Evolutionary conservation across 2,113 vertebrate species (phyloP).

Genomic region (Empidonax alnorum): DNA sequence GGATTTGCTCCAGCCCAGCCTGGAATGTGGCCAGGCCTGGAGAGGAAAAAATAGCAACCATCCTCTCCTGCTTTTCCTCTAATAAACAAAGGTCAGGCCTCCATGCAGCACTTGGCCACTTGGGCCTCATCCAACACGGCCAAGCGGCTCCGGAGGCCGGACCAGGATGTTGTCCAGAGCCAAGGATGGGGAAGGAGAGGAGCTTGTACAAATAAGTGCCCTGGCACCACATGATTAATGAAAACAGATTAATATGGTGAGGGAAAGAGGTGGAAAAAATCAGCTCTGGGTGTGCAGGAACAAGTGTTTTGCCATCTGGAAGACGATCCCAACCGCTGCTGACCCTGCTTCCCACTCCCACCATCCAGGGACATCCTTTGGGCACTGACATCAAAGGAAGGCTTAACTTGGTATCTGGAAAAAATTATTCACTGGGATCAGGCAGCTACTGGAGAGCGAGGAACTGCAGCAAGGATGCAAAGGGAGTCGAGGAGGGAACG

Average conservation of each 20-base stretch:
- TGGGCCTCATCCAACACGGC: neutral
- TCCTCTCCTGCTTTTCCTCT: neutral
- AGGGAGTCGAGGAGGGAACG: neutral
- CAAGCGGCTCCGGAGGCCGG: neutral
- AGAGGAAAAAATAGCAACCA: slow-evolving; percentile 12
- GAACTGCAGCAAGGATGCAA: neutral
- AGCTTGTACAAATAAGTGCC: neutral
- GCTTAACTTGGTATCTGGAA: neutral
- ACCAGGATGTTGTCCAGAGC: neutral
- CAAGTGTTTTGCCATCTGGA: slow-evolving; percentile 40
- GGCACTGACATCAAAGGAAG: neutral
- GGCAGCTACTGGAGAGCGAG: neutral
- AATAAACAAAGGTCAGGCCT: neutral
- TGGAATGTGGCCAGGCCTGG: slow-evolving; percentile 7
- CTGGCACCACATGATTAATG: neutral
- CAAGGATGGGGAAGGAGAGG: neutral
- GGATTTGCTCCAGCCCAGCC: neutral
- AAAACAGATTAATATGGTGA: neutral
- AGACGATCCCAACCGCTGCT: neutral
- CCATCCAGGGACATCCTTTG: neutral
- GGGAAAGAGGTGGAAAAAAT: neutral
- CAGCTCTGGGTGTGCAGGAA: neutral
- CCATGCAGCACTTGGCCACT: neutral
- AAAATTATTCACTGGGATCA: neutral
- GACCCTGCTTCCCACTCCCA: neutral